Evolutionary conservation across 23 tunicate genomes (phyloP).

Genomic region (Trididemnum nubilum): DNA sequence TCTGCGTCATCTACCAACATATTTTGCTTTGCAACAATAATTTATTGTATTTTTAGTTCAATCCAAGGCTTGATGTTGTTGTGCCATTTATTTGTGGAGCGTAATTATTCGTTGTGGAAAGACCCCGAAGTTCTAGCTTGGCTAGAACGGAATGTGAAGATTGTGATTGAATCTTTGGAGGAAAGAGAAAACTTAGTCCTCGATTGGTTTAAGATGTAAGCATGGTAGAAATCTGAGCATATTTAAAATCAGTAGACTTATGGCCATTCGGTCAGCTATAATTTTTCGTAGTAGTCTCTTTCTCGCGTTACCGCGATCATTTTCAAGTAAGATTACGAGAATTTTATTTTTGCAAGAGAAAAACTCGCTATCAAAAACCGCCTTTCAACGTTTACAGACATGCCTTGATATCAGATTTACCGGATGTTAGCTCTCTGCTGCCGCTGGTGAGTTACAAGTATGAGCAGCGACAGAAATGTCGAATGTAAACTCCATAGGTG

Average conservation of each 20-base stretch:
- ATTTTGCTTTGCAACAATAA: too few relatives aligned
- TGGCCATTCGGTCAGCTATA: too few relatives aligned
- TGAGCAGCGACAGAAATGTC: not conserved
- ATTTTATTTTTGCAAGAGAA: slow-evolving; percentile 59
- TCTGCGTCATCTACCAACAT: too few relatives aligned
- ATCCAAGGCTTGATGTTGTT: slow-evolving; percentile 59
- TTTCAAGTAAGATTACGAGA: too few relatives aligned
- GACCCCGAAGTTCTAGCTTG: slow-evolving; percentile 60
- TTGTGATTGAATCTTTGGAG: slow-evolving; percentile 40
- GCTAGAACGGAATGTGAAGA: slow-evolving; percentile 71
- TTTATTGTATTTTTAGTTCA: slow-evolving; percentile 23
- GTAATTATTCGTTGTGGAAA: slow-evolving; percentile 71
- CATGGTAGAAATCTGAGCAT: not conserved
- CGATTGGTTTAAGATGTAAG: slow-evolving; percentile 53
- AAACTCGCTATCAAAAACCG: slow-evolving; percentile 69
- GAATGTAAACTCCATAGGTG: too few relatives aligned
- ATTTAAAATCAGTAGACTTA: too few relatives aligned
- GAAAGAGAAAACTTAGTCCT: not conserved
- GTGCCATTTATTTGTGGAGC: slow-evolving; percentile 64
- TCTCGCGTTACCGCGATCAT: too few relatives aligned
- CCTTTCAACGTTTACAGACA: slow-evolving; percentile 84
- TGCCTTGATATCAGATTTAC: slow-evolving; percentile 75
- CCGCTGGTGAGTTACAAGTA: slow-evolving; percentile 52
- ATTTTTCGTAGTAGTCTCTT: too few relatives aligned
- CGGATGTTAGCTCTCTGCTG: slow-evolving; percentile 54